phyloP scores from a whole-genome alignment of 2,888 invertebrate species.

The Ectobius pallidus region DNA sequence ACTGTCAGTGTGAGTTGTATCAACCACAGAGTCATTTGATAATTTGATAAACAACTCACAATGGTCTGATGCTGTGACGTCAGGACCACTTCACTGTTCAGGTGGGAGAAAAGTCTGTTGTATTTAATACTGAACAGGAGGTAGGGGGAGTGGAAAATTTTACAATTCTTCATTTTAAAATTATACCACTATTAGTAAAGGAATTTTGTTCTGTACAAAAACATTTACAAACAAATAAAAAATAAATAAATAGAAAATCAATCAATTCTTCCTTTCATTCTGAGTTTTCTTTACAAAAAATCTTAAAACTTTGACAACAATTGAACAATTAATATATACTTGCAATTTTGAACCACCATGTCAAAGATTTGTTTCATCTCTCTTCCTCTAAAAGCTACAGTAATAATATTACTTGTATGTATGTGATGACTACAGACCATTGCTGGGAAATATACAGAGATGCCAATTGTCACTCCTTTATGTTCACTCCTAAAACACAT shows the following conservation, averaged over 20 bases:
- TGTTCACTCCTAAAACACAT: not conserved
- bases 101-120: conserved; percentile 12
- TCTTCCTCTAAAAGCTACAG: conserved; percentile 21
- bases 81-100: not conserved
- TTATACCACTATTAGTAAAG: conserved; percentile 25
- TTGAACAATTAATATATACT: not conserved
- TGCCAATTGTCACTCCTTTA: not conserved
- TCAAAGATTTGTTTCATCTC: conserved; percentile 9
- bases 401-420: conserved; percentile 2
- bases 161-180: not conserved
- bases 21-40: not conserved
- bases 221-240: conserved; percentile 37
- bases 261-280: conserved; percentile 3
- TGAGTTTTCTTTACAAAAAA: conserved; percentile 16
- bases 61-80: not conserved
- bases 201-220: conserved; percentile 38
- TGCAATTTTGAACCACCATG: not conserved
- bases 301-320: conserved; percentile 18
- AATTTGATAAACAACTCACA: not conserved
- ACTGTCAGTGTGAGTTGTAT: conserved; percentile 14
- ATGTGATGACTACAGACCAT: conserved; percentile 5
- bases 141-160: not conserved
- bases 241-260: conserved; percentile 32
- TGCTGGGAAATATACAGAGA: conserved; percentile 7
- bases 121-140: not conserved